phyloP scores from a whole-genome alignment of 1,140 invertebrate genomes.

The Achatina immaculata region DNA sequence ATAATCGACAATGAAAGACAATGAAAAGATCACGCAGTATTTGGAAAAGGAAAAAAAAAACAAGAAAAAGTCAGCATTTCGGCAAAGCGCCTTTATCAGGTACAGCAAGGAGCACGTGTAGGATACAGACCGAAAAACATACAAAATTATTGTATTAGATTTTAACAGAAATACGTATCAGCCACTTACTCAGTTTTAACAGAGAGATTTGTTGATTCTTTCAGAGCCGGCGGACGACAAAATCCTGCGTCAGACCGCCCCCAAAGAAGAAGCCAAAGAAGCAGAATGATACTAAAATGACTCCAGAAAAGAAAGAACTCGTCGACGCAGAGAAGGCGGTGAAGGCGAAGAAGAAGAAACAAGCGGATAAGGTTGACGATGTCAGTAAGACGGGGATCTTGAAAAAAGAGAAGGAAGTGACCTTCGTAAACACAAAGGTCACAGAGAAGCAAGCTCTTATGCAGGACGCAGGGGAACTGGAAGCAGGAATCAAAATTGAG shows the following conservation, averaged over 20 bases:
- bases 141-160: too few species aligned
- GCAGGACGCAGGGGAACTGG: slow-evolving; percentile 44
- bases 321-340: background rate
- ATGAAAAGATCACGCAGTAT: too few species aligned
- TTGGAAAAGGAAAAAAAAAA: too few species aligned
- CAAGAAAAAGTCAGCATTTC: too few species aligned
- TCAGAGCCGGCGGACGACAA: too few species aligned
- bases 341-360: slow-evolving; percentile 23
- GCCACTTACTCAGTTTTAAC: too few species aligned
- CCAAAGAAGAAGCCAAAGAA: slow-evolving; percentile 38
- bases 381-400: slow-evolving; percentile 37
- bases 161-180: too few species aligned
- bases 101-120: too few species aligned
- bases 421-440: slow-evolving; percentile 51
- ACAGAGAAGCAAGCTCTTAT: slow-evolving; percentile 63
- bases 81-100: too few species aligned
- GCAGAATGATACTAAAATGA: slow-evolving; percentile 33
- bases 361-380: slow-evolving; percentile 9
- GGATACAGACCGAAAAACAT: too few species aligned
- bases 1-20: too few species aligned
- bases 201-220: too few species aligned
- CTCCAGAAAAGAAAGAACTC: slow-evolving; percentile 37
- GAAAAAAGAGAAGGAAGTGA: slow-evolving; percentile 43
- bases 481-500: slow-evolving; percentile 54
- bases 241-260: slow-evolving; percentile 40